Percentiles rank a stretch among this genome's conserved stretches.
Conservation (phyloP, 2,113 vertebrate species). For the Chaetodon trifascialis region DNA sequence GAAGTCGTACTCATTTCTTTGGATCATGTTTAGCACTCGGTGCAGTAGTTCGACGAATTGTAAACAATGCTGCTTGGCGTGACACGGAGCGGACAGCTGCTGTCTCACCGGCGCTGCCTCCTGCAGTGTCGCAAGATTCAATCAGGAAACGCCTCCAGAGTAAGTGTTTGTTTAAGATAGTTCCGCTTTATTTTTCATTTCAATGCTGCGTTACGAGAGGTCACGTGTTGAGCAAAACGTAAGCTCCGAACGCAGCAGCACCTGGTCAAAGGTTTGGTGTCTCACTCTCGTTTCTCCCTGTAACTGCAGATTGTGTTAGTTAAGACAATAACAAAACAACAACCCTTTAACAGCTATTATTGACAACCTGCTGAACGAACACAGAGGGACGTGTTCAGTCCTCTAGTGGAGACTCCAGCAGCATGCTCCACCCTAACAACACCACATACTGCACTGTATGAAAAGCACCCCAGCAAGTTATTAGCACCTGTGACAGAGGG, state of each 20-base stretch:
- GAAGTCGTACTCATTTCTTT: background rate
- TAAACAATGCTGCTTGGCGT: slow-evolving; percentile 14
- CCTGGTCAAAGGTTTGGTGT: background rate
- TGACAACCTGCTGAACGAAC: too few relatives aligned
- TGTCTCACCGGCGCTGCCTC: background rate
- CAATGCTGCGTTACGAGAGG: background rate
- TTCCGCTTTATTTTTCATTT: background rate
- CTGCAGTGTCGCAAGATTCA: slow-evolving; percentile 17
- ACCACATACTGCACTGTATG: too few relatives aligned
- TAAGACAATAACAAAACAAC: too few relatives aligned
- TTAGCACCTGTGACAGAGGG: too few relatives aligned
- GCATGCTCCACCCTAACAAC: too few relatives aligned
- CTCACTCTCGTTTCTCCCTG: too few relatives aligned
- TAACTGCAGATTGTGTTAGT: too few relatives aligned
- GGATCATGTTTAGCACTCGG: rapidly evolving
- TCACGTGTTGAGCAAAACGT: background rate
- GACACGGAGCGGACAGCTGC: background rate
- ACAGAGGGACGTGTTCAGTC: too few relatives aligned
- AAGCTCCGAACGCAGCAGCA: background rate
- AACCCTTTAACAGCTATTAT: too few relatives aligned
- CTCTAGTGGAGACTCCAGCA: too few relatives aligned
- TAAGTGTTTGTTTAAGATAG: slow-evolving; percentile 10
- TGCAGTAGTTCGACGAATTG: background rate
- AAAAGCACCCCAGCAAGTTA: too few relatives aligned
- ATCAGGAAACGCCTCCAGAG: slow-evolving; percentile 24